Conservation (phyloP, 2,113 vertebrate species). For the Dermatemys mawii region DNA sequence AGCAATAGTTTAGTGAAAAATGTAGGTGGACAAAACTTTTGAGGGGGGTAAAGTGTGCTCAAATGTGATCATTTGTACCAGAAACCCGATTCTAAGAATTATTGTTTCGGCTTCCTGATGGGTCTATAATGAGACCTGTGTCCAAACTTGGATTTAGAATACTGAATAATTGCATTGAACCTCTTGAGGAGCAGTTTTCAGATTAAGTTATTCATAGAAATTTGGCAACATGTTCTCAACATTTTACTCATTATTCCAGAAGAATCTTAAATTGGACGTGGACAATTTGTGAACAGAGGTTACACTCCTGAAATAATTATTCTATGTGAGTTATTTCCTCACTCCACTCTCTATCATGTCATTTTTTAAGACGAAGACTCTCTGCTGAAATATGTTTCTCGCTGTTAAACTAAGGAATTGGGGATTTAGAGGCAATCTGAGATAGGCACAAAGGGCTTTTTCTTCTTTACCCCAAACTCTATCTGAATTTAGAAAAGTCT, state of each 20-base stretch:
- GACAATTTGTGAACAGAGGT: accelerated
- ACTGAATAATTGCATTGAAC: neutral
- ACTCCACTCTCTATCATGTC: accelerated
- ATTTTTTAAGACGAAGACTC: accelerated
- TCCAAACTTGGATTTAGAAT: neutral
- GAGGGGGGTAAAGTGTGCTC: neutral
- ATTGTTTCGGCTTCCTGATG: neutral
- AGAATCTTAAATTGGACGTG: neutral
- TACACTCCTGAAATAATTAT: neutral
- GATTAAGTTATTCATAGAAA: neutral
- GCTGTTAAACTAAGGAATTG: neutral
- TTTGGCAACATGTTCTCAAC: neutral
- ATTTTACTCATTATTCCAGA: accelerated
- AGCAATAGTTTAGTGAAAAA: neutral
- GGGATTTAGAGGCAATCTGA: neutral
- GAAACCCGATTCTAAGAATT: neutral
- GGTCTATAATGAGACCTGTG: neutral
- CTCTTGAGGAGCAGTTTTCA: neutral
- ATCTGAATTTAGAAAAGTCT: slow-evolving; percentile 39
- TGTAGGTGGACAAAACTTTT: neutral
- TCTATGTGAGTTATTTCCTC: neutral
- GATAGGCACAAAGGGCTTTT: slow-evolving; percentile 23
- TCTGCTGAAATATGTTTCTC: accelerated
- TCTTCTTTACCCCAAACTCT: slow-evolving; percentile 44
- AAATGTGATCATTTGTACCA: neutral